These are phyloP conservation scores for Microtus richardsoni DNA, from an alignment of 2,113 vertebrate genomes.

Conservation along the genomic window DNA sequence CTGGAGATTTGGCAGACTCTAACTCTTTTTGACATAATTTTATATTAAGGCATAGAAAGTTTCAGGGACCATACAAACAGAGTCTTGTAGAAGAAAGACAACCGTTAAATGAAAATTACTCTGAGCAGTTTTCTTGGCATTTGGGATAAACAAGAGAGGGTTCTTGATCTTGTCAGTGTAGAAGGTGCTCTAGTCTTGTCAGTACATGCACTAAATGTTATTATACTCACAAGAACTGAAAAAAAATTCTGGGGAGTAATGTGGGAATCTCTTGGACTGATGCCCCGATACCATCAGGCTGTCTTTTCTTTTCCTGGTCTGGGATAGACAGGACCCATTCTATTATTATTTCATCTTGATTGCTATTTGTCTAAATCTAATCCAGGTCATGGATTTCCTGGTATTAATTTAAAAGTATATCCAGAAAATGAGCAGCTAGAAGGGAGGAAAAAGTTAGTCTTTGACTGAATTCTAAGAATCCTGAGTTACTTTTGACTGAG, in stretches of 20 bases:
- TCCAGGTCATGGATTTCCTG: too few species aligned
- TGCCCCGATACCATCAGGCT: not conserved
- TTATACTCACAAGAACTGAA: not conserved
- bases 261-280: too few species aligned
- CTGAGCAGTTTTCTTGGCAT: not conserved
- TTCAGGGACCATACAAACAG: not conserved
- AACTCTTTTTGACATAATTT: not conserved
- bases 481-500: too few species aligned
- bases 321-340: not conserved
- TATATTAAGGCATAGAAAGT: not conserved
- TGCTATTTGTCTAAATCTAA: not conserved
- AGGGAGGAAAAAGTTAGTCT: not conserved
- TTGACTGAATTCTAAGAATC: not conserved
- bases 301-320: not conserved
- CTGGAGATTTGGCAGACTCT: not conserved
- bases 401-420: not conserved
- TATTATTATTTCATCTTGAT: not conserved
- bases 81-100: not conserved
- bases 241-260: not conserved
- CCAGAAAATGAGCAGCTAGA: not conserved
- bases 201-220: too few species aligned
- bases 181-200: too few species aligned
- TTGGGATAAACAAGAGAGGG: not conserved
- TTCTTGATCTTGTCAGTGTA: not conserved
- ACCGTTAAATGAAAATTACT: not conserved